Percentiles rank a stretch among this genome's conserved stretches.
Evolutionary conservation across 2,113 vertebrate species (phyloP).

Genomic region (Plecturocebus donacophilus): DNA sequence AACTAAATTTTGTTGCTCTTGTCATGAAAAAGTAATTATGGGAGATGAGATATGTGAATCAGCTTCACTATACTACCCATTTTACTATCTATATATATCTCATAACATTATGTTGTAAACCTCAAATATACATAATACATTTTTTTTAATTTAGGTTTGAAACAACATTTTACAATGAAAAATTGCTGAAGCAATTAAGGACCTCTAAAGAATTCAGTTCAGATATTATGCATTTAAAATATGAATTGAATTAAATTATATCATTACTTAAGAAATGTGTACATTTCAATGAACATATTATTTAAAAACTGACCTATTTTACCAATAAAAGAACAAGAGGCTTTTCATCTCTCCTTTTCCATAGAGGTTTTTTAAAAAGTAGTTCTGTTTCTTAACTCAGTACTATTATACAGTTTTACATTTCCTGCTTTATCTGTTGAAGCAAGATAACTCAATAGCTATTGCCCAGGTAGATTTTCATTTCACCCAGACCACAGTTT

Average conservation of each 20-base stretch:
- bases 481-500: slow-evolving; percentile 55
- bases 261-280: slow-evolving; percentile 65
- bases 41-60: not conserved
- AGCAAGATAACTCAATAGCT: slow-evolving; percentile 67
- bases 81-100: not conserved
- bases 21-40: not conserved
- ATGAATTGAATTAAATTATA: slow-evolving; percentile 42
- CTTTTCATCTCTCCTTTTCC: slow-evolving; percentile 51
- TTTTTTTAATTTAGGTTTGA: not conserved
- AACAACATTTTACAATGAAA: slow-evolving; percentile 55
- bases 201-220: slow-evolving; percentile 46
- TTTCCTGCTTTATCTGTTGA: slow-evolving; percentile 71
- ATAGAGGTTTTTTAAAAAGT: not conserved
- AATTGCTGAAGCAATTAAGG: slow-evolving; percentile 55
- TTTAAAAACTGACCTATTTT: slow-evolving; percentile 57
- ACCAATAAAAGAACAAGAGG: slow-evolving; percentile 54
- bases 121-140: not conserved
- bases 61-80: not conserved
- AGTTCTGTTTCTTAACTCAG: slow-evolving; percentile 31
- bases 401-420: slow-evolving; percentile 57
- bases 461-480: slow-evolving; percentile 68
- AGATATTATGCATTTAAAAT: slow-evolving; percentile 52
- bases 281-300: slow-evolving; percentile 26
- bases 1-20: not conserved
- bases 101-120: not conserved